These are phyloP conservation scores for Onthophagus taurus DNA, from an alignment of 1,140 invertebrate genomes.

Conservation along the genomic window DNA sequence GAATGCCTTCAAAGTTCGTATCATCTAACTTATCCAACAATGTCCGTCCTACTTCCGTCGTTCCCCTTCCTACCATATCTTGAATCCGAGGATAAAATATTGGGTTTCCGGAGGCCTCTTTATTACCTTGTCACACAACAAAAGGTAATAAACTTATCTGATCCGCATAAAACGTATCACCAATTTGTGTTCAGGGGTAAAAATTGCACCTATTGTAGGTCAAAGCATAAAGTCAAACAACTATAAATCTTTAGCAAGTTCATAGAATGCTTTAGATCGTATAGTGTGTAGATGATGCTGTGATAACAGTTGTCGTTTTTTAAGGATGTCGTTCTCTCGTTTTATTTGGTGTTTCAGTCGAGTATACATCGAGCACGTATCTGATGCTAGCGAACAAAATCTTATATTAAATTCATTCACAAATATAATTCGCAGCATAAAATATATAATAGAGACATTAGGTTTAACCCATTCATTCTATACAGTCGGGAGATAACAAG, in stretches of 20 bases:
- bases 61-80: background rate
- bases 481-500: slow-evolving; percentile 1
- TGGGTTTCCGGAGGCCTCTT: slow-evolving; percentile 2
- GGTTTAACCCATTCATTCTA: slow-evolving; percentile 4
- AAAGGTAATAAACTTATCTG: slow-evolving; percentile 11
- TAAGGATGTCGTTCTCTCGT: background rate
- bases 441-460: slow-evolving; percentile 3
- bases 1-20: background rate
- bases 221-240: slow-evolving; percentile 7
- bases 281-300: slow-evolving; percentile 1
- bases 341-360: slow-evolving; percentile 6
- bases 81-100: slow-evolving; percentile 3
- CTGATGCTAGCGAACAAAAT: slow-evolving; percentile 6
- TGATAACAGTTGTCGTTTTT: background rate
- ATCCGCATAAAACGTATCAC: slow-evolving; percentile 7
- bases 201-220: slow-evolving; percentile 8
- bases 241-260: slow-evolving; percentile 14
- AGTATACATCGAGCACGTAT: slow-evolving; percentile 1
- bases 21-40: slow-evolving; percentile 3
- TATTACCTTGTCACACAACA: slow-evolving; percentile 7
- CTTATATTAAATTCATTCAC: slow-evolving; percentile 9
- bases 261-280: slow-evolving; percentile 3
- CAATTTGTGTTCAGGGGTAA: slow-evolving; percentile 5
- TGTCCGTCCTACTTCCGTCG: slow-evolving; percentile 3
- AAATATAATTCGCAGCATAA: slow-evolving; percentile 9